Percentiles rank a stretch among this genome's conserved stretches.
phyloP scores from a whole-genome alignment of 2,113 vertebrate genomes.

The Motacilla alba region DNA sequence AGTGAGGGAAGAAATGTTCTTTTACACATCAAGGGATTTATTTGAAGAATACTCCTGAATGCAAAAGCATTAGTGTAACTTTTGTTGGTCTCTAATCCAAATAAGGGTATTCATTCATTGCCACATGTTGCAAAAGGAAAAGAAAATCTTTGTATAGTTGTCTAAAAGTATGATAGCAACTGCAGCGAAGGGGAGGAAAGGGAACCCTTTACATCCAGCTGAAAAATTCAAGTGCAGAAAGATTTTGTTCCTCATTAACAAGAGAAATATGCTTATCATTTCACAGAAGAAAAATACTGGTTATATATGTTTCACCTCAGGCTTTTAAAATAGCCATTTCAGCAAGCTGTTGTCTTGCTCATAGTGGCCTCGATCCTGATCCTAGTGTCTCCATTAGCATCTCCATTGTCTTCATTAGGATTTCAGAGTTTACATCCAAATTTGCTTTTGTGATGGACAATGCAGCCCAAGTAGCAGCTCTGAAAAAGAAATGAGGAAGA shows the following conservation, averaged over 20 bases:
- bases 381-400: not conserved
- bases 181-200: fast-evolving
- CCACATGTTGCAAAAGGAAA: not conserved
- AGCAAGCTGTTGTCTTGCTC: not conserved
- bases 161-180: not conserved
- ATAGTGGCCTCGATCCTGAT: not conserved
- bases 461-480: not conserved
- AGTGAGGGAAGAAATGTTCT: not conserved
- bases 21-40: not conserved
- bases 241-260: not conserved
- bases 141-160: not conserved
- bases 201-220: fast-evolving
- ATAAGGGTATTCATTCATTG: not conserved
- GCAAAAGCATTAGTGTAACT: not conserved
- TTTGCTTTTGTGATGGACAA: not conserved
- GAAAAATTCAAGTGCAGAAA: not conserved
- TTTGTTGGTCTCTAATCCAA: not conserved
- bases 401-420: not conserved
- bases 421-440: not conserved
- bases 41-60: not conserved
- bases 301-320: not conserved
- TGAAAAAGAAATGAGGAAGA: not conserved
- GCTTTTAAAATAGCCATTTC: not conserved
- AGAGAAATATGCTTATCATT: not conserved
- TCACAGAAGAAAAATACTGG: not conserved